These are phyloP conservation scores for Hypothenemus hampei DNA, from an alignment of 1,140 invertebrate genomes.

Conservation along the genomic window DNA sequence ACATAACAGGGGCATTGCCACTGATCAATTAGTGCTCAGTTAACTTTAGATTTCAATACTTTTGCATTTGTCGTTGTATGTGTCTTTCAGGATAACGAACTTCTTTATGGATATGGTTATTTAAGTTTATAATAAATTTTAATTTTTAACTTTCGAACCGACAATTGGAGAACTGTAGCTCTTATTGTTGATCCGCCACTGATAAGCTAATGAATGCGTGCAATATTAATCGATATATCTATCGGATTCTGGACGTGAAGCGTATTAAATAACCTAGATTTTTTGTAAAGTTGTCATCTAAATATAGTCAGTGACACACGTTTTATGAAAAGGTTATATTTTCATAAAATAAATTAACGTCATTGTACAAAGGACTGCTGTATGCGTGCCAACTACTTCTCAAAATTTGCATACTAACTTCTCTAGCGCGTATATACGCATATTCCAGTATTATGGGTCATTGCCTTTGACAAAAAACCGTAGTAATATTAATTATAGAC, in stretches of 20 bases:
- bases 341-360: background rate
- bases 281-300: constrained; percentile 3
- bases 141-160: too few relatives aligned
- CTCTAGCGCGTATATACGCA: constrained; percentile 1
- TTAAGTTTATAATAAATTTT: too few relatives aligned
- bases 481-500: constrained; percentile 5
- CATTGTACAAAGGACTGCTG: background rate
- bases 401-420: background rate
- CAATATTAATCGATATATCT: constrained; percentile 7
- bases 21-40: too few relatives aligned
- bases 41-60: too few relatives aligned
- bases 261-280: constrained; percentile 6
- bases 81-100: background rate
- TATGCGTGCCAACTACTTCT: background rate
- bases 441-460: background rate
- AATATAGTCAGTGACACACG: constrained; percentile 5
- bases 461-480: background rate
- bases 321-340: background rate
- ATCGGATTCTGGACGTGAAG: background rate
- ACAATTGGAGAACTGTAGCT: too few relatives aligned
- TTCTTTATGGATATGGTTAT: constrained; percentile 4
- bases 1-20: too few relatives aligned
- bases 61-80: too few relatives aligned
- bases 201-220: constrained; percentile 10
- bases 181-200: constrained; percentile 6